Conservation (phyloP, 2,888 invertebrate species). For the Tenthredo livida region DNA sequence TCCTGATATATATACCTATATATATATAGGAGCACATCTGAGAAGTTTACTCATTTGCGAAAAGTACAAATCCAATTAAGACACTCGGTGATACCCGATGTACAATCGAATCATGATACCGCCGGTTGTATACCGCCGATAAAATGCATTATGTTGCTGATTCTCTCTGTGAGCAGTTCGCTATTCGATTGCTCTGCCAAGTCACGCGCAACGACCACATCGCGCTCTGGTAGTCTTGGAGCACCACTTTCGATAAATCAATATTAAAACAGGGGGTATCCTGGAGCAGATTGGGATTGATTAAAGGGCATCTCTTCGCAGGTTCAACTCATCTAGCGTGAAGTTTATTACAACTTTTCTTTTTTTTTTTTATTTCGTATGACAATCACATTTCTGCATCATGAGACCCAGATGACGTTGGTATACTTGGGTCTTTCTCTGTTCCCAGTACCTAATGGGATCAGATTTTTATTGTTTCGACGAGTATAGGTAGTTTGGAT, state of each 20-base stretch:
- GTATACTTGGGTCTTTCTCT: not conserved
- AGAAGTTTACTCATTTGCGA: not conserved
- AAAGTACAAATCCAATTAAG: not conserved
- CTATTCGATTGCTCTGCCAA: constrained; percentile 40
- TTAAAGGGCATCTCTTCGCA: not conserved
- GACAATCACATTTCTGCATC: not conserved
- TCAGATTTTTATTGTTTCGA: constrained; percentile 6
- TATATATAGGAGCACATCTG: not conserved
- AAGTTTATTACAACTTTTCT: not conserved
- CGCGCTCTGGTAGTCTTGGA: not conserved
- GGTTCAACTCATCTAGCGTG: not conserved
- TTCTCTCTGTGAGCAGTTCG: constrained; percentile 4
- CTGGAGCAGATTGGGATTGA: not conserved
- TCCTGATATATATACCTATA: not conserved
- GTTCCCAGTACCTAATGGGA: not conserved
- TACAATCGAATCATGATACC: not conserved
- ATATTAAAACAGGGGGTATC: not conserved
- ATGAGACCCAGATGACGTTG: not conserved
- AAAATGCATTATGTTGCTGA: constrained; percentile 15
- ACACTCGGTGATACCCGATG: not conserved
- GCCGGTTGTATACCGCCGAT: not conserved
- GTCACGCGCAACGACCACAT: constrained; percentile 33
- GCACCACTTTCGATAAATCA: constrained; percentile 9
- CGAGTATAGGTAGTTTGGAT: not conserved
- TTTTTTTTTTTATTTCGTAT: not conserved